Evolutionary conservation across 2,113 vertebrate genomes (phyloP), one percentile per base, ranked within the genome.

Genomic region (Poecile atricapillus): DNA sequence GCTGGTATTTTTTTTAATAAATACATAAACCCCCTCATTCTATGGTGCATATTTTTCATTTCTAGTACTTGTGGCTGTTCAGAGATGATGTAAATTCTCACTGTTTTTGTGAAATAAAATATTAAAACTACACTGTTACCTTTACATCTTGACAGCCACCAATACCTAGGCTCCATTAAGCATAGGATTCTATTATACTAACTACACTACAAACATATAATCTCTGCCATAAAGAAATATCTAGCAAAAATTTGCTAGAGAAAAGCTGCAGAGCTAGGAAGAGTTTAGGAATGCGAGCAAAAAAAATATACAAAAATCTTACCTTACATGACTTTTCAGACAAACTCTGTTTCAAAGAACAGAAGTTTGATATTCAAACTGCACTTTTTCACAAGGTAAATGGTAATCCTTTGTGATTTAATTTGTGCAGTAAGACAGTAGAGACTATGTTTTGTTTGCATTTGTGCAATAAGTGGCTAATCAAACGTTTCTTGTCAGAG

Each of bases 381-480:
- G 11, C 11, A 53, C 11, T 24, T 79, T 87, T 90, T 46, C 33
- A 50, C 35, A 16, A 33, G 39, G 20, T 63, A 89, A 50, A 56
- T 24, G 17, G n/a, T 5, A 43, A 62, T 60, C 60, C 19, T 95
- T 80, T 62, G 20, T 63, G 70, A 88, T 52, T 88, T 83, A 64
- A 79, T 92, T 83, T 71, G 44, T 60, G 44, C 49, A 52, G 27
- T 75, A 75, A 82, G 15, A 53, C 20, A 55, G 19, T 3, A 76
- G 41, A 83, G 30, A 65, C 19, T 25, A 55, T 21, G 1, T 71
- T 93, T 93, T 82, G 41, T 41, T 90, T 53, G 17, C 67, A 37
- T 86, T 90, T 80, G 58, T 86, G 68, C 59, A 94, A 69, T 83
- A 93, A 76, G 58, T 62, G 68, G 53, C 46, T 94, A 92, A 90